Base-by-base conservation (phyloP, 2,888 invertebrate genomes). In the Diplazon laetatorius region DNA sequence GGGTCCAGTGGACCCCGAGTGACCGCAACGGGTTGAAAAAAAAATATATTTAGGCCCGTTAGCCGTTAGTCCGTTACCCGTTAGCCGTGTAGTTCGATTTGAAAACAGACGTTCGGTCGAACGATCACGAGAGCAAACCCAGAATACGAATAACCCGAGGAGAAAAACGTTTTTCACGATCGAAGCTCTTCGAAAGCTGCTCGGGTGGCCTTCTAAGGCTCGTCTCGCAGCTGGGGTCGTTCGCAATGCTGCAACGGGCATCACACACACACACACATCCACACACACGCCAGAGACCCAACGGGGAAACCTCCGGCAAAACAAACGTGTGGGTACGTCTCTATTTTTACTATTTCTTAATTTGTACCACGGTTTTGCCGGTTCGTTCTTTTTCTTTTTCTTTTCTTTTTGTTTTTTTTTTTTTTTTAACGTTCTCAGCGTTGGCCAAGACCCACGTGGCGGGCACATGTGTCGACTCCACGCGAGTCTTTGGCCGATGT, bases 271-370 rank as follows among this genome's bases (percentile, higher is more conserved):
- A n/a, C n/a, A n/a, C n/a, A n/a, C n/a, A n/a, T n/a, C n/a, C n/a
- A n/a, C n/a, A n/a, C n/a, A n/a, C n/a, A n/a, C n/a, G 78, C 62
- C 65, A 42, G 22, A 50, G 52, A 69, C 74, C 76, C 71, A 66
- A 69, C 73, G 30, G 6, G 4, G 30, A 30, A 30, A 30, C 30
- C 6, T n/a, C n/a, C 77, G 65, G 77, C 76, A 82, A 83, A 80
- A 18, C 48, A 20, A 48, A 22, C 25, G 10, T 71, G 57, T 57
- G 55, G 59, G 52, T 16, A 16, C 50, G 66, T 65, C 84, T 85
- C 86, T 87, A 86, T 87, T 87, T 87, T 86, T 85, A 85, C 77
- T 84, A 84, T 87, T 86, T 84, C 86, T 86, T 86, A 81, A 86
- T 85, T 83, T 82, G 85, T 84, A 82, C 70, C 82, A 44, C 60